Evolutionary conservation across 2,888 invertebrate species (phyloP).

Genomic region (Psylliodes chrysocephalus): DNA sequence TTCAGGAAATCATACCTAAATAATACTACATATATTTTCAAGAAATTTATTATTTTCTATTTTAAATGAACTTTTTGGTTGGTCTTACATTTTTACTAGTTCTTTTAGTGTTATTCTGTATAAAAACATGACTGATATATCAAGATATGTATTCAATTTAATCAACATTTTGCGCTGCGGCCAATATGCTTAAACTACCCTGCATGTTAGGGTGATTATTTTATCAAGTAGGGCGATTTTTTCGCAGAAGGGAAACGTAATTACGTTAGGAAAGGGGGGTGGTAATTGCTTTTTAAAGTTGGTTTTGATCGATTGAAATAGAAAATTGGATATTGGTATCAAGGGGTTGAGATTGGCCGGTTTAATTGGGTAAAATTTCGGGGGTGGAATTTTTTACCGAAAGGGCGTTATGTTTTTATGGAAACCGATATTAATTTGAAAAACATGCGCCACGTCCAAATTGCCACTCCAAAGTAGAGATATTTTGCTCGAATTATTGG

Average conservation of each 20-base stretch:
- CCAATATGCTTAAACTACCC: not conserved
- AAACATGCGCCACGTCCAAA: not conserved
- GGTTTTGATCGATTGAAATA: constrained; percentile 50
- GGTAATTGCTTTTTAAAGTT: constrained; percentile 64
- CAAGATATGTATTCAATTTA: no score
- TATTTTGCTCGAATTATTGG: no score
- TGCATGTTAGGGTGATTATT: constrained; percentile 30
- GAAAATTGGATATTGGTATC: constrained; percentile 42
- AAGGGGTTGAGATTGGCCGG: constrained; percentile 45
- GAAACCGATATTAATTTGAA: constrained; percentile 2
- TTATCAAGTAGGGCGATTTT: constrained; percentile 51
- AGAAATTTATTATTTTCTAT: no score
- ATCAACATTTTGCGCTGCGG: not conserved
- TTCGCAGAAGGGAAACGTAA: constrained; percentile 57
- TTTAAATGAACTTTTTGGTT: no score
- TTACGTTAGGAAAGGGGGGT: constrained; percentile 60
- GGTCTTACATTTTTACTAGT: no score
- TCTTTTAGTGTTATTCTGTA: no score
- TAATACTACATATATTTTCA: no score
- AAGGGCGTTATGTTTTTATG: constrained; percentile 12
- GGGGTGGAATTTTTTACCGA: constrained; percentile 16
- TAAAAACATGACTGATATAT: no score
- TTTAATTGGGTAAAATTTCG: constrained; percentile 32
- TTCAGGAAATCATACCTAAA: no score
- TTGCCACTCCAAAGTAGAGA: no score